Percentiles rank a stretch among this genome's conserved stretches.
Conservation (phyloP, 1,140 invertebrate species). For the Papilio glaucus region DNA sequence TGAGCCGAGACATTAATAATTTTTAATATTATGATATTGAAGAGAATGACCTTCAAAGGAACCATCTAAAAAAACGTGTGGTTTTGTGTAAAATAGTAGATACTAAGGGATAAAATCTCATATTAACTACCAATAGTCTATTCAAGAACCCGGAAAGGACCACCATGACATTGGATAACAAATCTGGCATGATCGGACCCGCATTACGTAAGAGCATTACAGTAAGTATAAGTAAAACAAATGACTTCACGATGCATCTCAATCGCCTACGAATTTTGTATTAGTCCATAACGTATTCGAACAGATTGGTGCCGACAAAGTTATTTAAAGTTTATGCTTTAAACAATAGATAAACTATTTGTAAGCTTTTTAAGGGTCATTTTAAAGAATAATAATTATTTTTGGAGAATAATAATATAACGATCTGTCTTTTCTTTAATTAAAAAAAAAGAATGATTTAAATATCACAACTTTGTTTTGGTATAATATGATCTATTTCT, state of each 20-base stretch:
- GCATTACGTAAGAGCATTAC: slow-evolving; percentile 51
- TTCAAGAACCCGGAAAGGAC: slow-evolving; percentile 47
- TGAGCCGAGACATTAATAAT: too few species aligned
- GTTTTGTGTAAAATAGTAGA: too few species aligned
- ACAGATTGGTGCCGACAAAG: neutral
- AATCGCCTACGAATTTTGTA: slow-evolving; percentile 45
- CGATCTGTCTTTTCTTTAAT: too few species aligned
- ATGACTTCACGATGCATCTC: slow-evolving; percentile 53
- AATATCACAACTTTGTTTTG: too few species aligned
- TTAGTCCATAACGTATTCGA: neutral
- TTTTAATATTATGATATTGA: too few species aligned
- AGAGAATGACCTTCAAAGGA: too few species aligned
- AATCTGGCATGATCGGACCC: slow-evolving; percentile 46
- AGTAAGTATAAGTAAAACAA: slow-evolving; percentile 62
- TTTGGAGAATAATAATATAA: too few species aligned
- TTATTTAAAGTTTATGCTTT: neutral
- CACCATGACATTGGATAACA: slow-evolving; percentile 43
- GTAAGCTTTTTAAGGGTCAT: neutral
- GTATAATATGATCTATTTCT: too few species aligned
- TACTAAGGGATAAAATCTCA: too few species aligned
- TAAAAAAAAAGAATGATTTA: too few species aligned
- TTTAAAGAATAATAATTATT: too few species aligned
- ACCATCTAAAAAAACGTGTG: too few species aligned
- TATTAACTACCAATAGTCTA: neutral
- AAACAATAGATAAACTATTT: neutral